Evolutionary conservation across 2,888 invertebrate species (phyloP).

Genomic region (Octodonta nipae): DNA sequence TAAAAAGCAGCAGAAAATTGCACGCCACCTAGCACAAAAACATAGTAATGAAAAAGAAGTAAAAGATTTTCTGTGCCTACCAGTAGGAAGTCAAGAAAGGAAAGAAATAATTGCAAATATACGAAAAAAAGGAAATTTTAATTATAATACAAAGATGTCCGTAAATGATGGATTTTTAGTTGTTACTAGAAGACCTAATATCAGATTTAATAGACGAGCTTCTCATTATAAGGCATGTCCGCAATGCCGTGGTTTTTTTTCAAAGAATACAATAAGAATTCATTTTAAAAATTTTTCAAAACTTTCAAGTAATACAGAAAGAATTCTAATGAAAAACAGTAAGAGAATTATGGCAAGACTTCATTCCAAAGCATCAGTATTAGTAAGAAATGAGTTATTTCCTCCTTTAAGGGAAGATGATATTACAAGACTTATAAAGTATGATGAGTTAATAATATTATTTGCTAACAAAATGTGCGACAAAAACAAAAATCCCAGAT

Average conservation of each 20-base stretch:
- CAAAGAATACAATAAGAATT: slow-evolving; percentile 7
- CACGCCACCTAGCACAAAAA: slow-evolving; percentile 6
- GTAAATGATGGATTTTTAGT: slow-evolving; percentile 6
- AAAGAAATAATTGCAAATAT: slow-evolving; percentile 3
- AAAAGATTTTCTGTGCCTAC: slow-evolving; percentile 6
- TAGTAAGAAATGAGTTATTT: slow-evolving; percentile 5
- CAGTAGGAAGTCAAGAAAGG: slow-evolving; percentile 5
- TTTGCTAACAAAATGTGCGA: slow-evolving; percentile 8
- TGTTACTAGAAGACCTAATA: slow-evolving; percentile 8
- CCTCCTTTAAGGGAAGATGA: no score
- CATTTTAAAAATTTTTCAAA: slow-evolving; percentile 7
- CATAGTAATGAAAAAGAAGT: slow-evolving; percentile 8
- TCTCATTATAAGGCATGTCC: slow-evolving; percentile 3
- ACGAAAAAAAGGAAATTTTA: no score
- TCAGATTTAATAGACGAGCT: slow-evolving; percentile 3
- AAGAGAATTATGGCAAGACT: slow-evolving; percentile 6
- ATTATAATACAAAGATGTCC: slow-evolving; percentile 5
- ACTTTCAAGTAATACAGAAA: no score
- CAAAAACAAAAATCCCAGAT: slow-evolving; percentile 11
- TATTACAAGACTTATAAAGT: no score
- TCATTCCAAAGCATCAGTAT: slow-evolving; percentile 6
- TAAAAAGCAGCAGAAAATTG: slow-evolving; percentile 8
- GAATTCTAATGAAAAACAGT: slow-evolving; percentile 3
- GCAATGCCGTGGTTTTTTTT: slow-evolving; percentile 6
- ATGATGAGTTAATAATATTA: slow-evolving; percentile 7